Percentiles rank a stretch among this genome's conserved stretches.
These are phyloP conservation scores for Zaprionus camerounensis DNA, from an alignment of 1,140 invertebrate genomes.

Conservation along the genomic window DNA sequence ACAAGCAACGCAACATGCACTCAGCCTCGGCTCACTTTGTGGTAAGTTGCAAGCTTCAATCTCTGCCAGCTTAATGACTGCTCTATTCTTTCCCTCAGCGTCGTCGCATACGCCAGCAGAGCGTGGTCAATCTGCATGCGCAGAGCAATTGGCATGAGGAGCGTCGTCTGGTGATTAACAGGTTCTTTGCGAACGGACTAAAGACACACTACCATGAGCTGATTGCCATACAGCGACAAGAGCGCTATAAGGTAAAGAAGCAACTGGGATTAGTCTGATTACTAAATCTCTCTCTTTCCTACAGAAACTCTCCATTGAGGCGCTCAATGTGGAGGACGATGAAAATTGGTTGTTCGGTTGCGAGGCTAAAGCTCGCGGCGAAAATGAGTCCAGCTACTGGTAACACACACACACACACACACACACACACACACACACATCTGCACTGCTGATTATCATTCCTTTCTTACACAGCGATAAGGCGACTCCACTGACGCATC, in stretches of 20 bases:
- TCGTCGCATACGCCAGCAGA: slow-evolving; percentile 44
- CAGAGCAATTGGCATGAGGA: slow-evolving; percentile 64
- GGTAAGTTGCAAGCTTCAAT: slow-evolving; percentile 63
- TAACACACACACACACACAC: neutral
- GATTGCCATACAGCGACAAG: slow-evolving; percentile 51
- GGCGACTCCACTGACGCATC: slow-evolving; percentile 88
- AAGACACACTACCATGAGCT: slow-evolving; percentile 55
- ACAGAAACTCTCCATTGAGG: slow-evolving; percentile 60
- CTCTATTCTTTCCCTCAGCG: slow-evolving; percentile 34
- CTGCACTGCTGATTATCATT: neutral
- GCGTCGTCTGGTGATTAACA: slow-evolving; percentile 59
- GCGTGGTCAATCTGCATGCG: slow-evolving; percentile 13
- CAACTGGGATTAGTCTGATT: neutral
- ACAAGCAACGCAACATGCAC: slow-evolving; percentile 71
- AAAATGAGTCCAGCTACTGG: slow-evolving; percentile 58
- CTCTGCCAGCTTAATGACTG: neutral
- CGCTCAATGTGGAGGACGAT: slow-evolving; percentile 86
- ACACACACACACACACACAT: neutral
- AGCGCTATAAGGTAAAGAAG: slow-evolving; percentile 45
- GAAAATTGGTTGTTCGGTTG: slow-evolving; percentile 91
- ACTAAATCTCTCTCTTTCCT: neutral
- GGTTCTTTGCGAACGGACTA: slow-evolving; percentile 58
- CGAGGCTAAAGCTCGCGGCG: slow-evolving; percentile 84
- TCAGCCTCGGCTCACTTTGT: slow-evolving; percentile 84
- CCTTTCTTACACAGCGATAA: slow-evolving; percentile 84